Evolutionary conservation across 1,140 invertebrate species (phyloP), one percentile per base, ranked within the genome.

Genomic region (Pogonomyrmex californicus): DNA sequence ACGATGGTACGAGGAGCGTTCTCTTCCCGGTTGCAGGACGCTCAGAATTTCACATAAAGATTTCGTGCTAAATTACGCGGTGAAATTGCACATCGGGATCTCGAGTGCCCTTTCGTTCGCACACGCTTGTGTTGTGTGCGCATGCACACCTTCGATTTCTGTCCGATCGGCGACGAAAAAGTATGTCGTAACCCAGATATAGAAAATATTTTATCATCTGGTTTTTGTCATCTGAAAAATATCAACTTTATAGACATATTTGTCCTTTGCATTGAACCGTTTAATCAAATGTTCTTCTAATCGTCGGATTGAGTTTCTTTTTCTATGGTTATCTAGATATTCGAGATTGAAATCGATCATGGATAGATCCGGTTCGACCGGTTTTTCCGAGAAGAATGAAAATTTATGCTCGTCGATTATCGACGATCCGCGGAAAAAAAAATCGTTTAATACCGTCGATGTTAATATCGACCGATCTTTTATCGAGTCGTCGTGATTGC

Each of bases 161-260:
- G 47, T 70, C 14, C n/a, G 17, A 36, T 36, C 41, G n/a, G 30
- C 51, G 36, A 75, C 12, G 65, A 88, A 91, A 89, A 92, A 92
- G 91, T 91, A 71, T 91, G 91, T 75, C 92, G 63, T 38, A 90
- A 87, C 91, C 87, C 75, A 89, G 86, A 91, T 91, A 83, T 36
- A 23, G 60, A 49, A 78, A 62, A 23, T 12, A 65, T 91, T 92
- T 91, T 85, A 88, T 85, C 85, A n/a, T n/a, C n/a, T n/a, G 63
- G 41, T 56, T 78, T 56, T 58, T 58, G 41, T 85, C 33, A 38
- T 30, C 6, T n/a, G 4, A 56, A 66, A 38, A 62, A 30, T 23
- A 47, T 58, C 5, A 0, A 10, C 0, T 58, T 12, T n/a, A n/a
- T 23, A 60, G 1, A 12, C 23, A 68, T 1, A 36, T 77, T 56